Evolutionary conservation across 2,113 vertebrate genomes (phyloP), one percentile per base, ranked within the genome.

Genomic region (Corvus hawaiiensis): DNA sequence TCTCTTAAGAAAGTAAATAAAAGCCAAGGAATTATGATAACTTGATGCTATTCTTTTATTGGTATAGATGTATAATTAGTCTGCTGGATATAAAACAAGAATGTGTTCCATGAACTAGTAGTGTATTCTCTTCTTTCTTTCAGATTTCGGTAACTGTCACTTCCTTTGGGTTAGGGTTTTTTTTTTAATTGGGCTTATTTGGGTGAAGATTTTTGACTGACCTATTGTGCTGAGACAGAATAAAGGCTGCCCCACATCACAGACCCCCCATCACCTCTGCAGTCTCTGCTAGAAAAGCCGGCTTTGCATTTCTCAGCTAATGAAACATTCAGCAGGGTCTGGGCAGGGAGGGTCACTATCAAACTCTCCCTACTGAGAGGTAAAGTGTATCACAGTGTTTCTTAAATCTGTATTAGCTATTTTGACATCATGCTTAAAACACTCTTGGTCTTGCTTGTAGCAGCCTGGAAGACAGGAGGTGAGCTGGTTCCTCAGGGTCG

Each of bases 331-430:
- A 85, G 59, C 41, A 63, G 75, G 11, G 43, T 28, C 82, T 84
- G 48, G 48, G 83, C 64, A 64, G 61, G 64, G 26, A 61, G 59
- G 48, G 44, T 68, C 64, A 33, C 80, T 37, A 24, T 52, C 80
- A 64, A 48, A 64, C 23, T 68, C 69, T 79, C 32, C 62, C 59
- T 28, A 32, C 33, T 18, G 20, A 58, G 86, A 78, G 75, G 44
- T 54, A 62, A 82, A 80, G 30, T 74, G 24, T 55, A 81, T 13
- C 32, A 76, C 71, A 66, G 43, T 28, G 49, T 44, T 94, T 89
- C 94, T 95, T 85, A 92, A 87, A 91, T 76, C 86, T 51, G 46
- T 35, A 80, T 94, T 88, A 73, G 56, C 72, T 94, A 15, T 87
- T 95, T 93, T 78, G 46, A 90, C 91, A 95, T 90, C 59, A 68